Evolutionary conservation across 2,113 vertebrate genomes (phyloP).

Genomic region (Notiomystis cincta): DNA sequence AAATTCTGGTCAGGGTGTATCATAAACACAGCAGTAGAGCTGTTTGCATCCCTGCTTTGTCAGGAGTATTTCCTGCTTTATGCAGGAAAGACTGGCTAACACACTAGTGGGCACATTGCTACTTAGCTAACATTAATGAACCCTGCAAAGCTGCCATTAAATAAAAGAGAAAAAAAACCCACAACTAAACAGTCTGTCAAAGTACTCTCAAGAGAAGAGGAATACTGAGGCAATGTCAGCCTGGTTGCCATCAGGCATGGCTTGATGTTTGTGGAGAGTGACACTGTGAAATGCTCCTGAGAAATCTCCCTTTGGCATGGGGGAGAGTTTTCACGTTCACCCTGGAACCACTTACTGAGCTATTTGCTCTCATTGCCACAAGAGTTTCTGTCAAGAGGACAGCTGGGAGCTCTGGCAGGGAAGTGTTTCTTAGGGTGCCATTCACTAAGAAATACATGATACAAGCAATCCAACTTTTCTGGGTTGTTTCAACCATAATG

Average conservation of each 20-base stretch:
- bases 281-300: constrained; percentile 57
- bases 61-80: too few species aligned
- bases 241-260: constrained; percentile 31
- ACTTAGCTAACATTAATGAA: neutral
- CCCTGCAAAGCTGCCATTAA: constrained; percentile 1
- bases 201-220: constrained; percentile 12
- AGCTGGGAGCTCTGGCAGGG: constrained; percentile 30
- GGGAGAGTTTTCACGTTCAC: constrained; percentile 49
- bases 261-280: constrained; percentile 58
- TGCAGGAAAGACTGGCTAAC: neutral
- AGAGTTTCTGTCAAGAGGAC: constrained; percentile 60
- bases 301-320: constrained; percentile 54
- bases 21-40: neutral
- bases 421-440: neutral
- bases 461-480: neutral
- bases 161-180: neutral
- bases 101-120: neutral
- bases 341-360: constrained; percentile 54
- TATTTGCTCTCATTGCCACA: constrained; percentile 61
- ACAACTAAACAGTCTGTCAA: constrained; percentile 19
- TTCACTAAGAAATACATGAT: neutral
- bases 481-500: neutral
- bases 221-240: neutral
- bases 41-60: neutral
- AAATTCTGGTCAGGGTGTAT: neutral